Conservation (phyloP, 2,113 vertebrate species). For the Lonchura striata region DNA sequence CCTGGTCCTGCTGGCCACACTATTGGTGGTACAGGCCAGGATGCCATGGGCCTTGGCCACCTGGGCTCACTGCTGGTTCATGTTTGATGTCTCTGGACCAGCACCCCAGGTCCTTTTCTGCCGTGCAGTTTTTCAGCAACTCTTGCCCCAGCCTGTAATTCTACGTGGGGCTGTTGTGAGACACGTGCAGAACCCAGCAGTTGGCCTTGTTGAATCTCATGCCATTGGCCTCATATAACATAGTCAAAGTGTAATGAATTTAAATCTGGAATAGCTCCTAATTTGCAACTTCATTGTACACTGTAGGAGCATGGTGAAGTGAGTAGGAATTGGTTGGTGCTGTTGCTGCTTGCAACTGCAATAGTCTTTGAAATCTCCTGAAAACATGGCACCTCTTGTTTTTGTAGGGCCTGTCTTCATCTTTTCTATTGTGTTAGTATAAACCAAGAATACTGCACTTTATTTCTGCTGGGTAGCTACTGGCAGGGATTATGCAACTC, state of each 20-base stretch:
- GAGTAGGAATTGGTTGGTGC: neutral
- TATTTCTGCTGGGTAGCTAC: neutral
- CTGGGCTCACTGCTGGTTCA: neutral
- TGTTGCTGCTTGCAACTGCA: neutral
- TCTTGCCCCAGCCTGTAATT: neutral
- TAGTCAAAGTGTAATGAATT: neutral
- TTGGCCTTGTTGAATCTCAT: neutral
- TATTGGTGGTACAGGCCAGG: neutral
- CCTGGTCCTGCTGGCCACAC: neutral
- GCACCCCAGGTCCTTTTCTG: neutral
- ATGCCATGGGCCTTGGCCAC: neutral
- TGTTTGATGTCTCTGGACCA: fast-evolving
- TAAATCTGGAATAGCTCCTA: neutral
- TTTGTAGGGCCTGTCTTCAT: neutral
- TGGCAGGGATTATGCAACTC: neutral
- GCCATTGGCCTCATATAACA: neutral
- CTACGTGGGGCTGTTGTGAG: neutral
- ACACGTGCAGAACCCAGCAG: fast-evolving
- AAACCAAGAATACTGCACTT: neutral
- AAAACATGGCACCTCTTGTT: neutral
- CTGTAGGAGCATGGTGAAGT: neutral
- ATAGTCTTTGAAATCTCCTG: neutral
- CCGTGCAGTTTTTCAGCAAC: neutral
- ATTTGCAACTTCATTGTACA: neutral
- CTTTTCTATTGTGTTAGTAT: neutral